Conservation (phyloP, 2,888 invertebrate species). For the Cotesia congregata region DNA sequence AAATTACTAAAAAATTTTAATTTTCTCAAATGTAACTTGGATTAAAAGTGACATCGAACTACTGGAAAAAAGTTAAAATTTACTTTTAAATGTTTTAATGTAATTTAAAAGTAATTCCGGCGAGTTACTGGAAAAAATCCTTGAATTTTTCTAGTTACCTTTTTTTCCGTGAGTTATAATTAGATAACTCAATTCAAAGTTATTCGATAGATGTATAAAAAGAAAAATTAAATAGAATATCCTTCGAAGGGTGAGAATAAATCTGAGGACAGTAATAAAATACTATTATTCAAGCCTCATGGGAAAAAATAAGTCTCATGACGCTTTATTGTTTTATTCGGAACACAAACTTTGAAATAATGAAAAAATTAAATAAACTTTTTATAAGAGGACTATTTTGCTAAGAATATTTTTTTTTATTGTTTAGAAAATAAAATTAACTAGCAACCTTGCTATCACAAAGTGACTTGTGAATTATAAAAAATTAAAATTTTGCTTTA, state of each 20-base stretch:
- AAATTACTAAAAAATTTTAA: too few species aligned
- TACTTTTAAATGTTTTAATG: too few species aligned
- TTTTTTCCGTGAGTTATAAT: not conserved
- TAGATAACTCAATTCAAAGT: not conserved
- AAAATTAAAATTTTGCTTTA: too few species aligned
- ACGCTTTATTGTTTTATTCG: not conserved
- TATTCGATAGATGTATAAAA: not conserved
- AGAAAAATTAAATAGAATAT: not conserved
- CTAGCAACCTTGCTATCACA: too few species aligned
- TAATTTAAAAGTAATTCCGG: too few species aligned
- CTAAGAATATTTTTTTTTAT: not conserved
- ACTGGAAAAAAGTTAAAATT: too few species aligned
- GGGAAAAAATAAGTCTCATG: not conserved
- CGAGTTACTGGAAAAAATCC: too few species aligned
- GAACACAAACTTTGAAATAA: not conserved
- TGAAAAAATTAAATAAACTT: not conserved
- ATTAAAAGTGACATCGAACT: too few species aligned
- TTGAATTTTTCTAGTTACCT: too few species aligned
- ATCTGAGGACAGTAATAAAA: not conserved
- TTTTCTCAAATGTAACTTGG: too few species aligned
- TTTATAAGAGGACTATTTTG: not conserved
- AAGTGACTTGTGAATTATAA: too few species aligned
- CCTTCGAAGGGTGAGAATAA: not conserved
- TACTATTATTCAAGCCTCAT: not conserved
- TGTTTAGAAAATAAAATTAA: not conserved